Percentiles rank a stretch among this genome's conserved stretches.
phyloP scores from a whole-genome alignment of 2,888 invertebrate genomes.

The Hymenopus coronatus region DNA sequence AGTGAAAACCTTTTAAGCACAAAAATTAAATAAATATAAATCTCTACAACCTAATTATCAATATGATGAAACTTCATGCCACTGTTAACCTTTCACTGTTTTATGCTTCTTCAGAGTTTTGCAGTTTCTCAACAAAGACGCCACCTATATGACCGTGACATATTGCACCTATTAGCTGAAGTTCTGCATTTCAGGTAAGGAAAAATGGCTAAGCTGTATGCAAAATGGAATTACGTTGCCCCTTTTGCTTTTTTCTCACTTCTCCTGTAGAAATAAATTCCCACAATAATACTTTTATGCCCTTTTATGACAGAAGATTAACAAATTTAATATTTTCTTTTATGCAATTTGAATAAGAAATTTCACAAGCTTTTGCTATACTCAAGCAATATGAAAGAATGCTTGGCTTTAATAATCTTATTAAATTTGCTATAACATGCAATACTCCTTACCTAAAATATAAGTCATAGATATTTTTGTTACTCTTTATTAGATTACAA shows the following conservation, averaged over 20 bases:
- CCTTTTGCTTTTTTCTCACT: too few relatives aligned
- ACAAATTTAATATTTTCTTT: neutral
- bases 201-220: neutral
- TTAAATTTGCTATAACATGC: too few relatives aligned
- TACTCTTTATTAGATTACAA: neutral
- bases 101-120: neutral
- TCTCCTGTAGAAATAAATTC: neutral
- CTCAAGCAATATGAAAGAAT: too few relatives aligned
- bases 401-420: too few relatives aligned
- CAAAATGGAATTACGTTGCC: too few relatives aligned
- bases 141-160: neutral
- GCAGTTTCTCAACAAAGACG: neutral
- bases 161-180: neutral
- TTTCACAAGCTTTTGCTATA: too few relatives aligned
- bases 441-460: too few relatives aligned
- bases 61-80: too few relatives aligned
- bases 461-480: neutral
- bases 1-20: too few relatives aligned
- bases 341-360: neutral
- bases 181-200: slow-evolving; percentile 1
- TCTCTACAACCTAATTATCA: too few relatives aligned
- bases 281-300: neutral
- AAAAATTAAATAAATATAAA: too few relatives aligned
- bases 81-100: neutral
- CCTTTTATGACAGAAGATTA: neutral